These are phyloP conservation scores for Brachylomia viminalis DNA, from an alignment of 2,888 invertebrate species.

Conservation along the genomic window DNA sequence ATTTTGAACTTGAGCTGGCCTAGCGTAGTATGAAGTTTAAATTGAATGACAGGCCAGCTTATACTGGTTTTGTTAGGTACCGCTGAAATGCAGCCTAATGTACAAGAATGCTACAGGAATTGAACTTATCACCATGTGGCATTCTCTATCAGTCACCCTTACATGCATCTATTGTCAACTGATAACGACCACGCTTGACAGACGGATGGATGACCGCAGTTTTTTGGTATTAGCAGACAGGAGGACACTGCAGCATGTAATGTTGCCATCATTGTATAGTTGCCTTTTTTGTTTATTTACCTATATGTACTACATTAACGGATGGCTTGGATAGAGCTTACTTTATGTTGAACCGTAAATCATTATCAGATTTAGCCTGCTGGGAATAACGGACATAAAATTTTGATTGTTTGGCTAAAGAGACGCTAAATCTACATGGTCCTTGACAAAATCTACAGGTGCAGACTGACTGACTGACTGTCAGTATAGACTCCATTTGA, in stretches of 20 bases:
- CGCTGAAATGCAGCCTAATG: background rate
- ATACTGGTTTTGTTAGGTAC: background rate
- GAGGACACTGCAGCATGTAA: background rate
- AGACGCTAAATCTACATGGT: constrained; percentile 88
- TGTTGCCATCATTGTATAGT: background rate
- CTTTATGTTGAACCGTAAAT: constrained; percentile 93
- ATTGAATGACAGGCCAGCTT: background rate
- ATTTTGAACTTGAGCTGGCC: background rate
- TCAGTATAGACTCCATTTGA: background rate
- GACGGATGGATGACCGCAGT: background rate
- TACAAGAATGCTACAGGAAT: background rate
- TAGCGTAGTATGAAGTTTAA: background rate
- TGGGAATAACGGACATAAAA: constrained; percentile 95
- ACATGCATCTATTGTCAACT: background rate
- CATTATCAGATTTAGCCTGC: constrained; percentile 93
- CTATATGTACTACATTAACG: constrained; percentile 77
- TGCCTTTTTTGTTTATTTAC: background rate
- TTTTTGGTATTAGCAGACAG: background rate
- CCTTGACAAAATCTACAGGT: constrained; percentile 71
- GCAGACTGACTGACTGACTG: background rate
- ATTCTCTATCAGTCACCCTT: background rate
- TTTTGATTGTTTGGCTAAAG: constrained; percentile 93
- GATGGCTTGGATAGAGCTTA: constrained; percentile 93
- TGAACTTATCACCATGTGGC: background rate
- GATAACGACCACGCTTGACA: background rate